Conservation (phyloP, 2,888 invertebrate genomes). For the Hartigia nigra region DNA sequence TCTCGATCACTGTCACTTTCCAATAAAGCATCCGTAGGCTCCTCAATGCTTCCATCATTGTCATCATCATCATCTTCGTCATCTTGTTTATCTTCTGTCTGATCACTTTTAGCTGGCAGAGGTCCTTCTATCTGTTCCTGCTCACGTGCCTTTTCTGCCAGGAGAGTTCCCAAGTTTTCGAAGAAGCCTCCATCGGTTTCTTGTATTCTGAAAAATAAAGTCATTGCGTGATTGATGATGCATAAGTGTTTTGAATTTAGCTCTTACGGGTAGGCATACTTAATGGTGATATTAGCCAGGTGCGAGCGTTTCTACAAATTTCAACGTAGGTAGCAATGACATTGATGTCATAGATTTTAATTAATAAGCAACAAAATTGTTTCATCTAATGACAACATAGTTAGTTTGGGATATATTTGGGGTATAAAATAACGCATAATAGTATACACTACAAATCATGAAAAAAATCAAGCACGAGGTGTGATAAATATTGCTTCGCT, state of each 20-base stretch:
- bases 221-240: neutral
- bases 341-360: neutral
- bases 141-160: constrained; percentile 62
- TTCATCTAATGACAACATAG: neutral
- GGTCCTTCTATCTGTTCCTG: constrained; percentile 54
- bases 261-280: neutral
- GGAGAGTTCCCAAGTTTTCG: constrained; percentile 82
- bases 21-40: constrained; percentile 70
- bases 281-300: neutral
- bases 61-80: constrained; percentile 62
- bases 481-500: neutral
- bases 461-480: neutral
- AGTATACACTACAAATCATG: neutral
- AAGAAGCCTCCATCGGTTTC: constrained; percentile 87
- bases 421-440: neutral
- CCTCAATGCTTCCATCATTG: constrained; percentile 39
- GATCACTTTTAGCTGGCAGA: constrained; percentile 50
- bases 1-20: constrained; percentile 77
- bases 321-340: neutral
- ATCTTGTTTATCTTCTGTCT: constrained; percentile 63
- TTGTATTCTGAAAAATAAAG: constrained; percentile 74
- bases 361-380: neutral
- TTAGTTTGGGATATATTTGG: neutral
- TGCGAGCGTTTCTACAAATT: neutral
- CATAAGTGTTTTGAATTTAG: neutral